Percentiles rank a stretch among this genome's conserved stretches.
phyloP scores from a whole-genome alignment of 2,888 invertebrate genomes.

The Xestobium rufovillosum region DNA sequence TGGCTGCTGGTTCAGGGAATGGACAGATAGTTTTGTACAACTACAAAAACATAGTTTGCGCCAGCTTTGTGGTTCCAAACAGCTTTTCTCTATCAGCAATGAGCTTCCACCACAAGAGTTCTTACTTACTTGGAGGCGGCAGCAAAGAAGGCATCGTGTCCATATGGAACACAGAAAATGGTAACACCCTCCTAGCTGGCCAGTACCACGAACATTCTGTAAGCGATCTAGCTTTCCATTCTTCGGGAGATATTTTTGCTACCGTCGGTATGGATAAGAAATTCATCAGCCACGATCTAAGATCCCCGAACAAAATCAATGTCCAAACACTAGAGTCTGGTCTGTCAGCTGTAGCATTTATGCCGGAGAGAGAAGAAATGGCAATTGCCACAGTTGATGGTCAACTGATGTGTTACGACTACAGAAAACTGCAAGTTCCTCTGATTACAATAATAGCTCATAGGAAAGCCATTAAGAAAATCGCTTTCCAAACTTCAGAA shows the following conservation, averaged over 20 bases:
- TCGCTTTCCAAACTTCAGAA: slow-evolving; percentile 19
- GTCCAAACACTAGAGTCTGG: slow-evolving; percentile 24
- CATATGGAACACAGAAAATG: slow-evolving; percentile 26
- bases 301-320: slow-evolving; percentile 16
- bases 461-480: slow-evolving; percentile 24
- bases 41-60: slow-evolving; percentile 19
- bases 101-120: slow-evolving; percentile 20
- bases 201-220: slow-evolving; percentile 22
- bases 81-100: slow-evolving; percentile 24
- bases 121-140: slow-evolving; percentile 23
- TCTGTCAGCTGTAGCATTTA: slow-evolving; percentile 24
- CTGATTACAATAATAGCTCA: slow-evolving; percentile 24
- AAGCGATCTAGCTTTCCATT: slow-evolving; percentile 26
- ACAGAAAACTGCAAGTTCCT: slow-evolving; percentile 26
- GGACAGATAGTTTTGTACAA: slow-evolving; percentile 26
- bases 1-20: slow-evolving; percentile 24
- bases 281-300: slow-evolving; percentile 25
- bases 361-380: slow-evolving; percentile 23
- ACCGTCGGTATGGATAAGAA: slow-evolving; percentile 27
- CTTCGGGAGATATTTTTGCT: slow-evolving; percentile 20
- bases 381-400: slow-evolving; percentile 26
- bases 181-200: slow-evolving; percentile 11
- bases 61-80: slow-evolving; percentile 26
- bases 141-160: slow-evolving; percentile 26
- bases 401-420: slow-evolving; percentile 28